Percentiles rank a stretch among this genome's conserved stretches.
Evolutionary conservation across 1,140 invertebrate genomes (phyloP).

Genomic region (Eriocheir sinensis): DNA sequence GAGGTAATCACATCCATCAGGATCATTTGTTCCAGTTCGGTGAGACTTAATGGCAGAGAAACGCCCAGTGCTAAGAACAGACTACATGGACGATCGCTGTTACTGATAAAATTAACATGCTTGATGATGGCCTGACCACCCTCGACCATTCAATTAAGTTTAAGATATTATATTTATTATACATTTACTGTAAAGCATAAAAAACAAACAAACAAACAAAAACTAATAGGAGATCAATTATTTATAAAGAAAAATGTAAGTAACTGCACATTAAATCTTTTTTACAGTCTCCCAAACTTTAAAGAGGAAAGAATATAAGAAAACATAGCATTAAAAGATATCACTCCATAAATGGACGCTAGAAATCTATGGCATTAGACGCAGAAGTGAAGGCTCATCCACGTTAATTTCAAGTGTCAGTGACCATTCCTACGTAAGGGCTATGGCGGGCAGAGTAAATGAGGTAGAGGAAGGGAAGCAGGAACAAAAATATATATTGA

Average conservation of each 20-base stretch:
- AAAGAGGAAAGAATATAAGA: no score
- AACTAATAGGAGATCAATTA: not conserved
- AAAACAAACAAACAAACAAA: not conserved
- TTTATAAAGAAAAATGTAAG: not conserved
- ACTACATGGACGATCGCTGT: not conserved
- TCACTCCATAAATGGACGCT: not conserved
- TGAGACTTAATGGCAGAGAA: not conserved
- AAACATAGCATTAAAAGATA: not conserved
- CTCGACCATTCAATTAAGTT: not conserved
- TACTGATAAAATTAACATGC: not conserved
- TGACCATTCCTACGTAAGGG: not conserved
- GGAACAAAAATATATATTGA: no score
- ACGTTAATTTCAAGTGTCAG: not conserved
- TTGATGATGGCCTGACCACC: not conserved
- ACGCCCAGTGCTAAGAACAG: not conserved
- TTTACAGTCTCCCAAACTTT: no score
- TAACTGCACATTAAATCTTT: not conserved
- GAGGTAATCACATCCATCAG: not conserved
- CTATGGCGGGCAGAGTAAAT: not conserved
- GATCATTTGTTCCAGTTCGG: constrained; percentile 1
- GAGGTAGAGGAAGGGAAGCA: not conserved
- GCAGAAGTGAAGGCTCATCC: not conserved
- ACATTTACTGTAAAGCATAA: not conserved
- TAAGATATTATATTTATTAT: not conserved
- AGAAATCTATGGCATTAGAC: not conserved